phyloP scores from a whole-genome alignment of 1,140 invertebrate species.

The Cydia amplana region DNA sequence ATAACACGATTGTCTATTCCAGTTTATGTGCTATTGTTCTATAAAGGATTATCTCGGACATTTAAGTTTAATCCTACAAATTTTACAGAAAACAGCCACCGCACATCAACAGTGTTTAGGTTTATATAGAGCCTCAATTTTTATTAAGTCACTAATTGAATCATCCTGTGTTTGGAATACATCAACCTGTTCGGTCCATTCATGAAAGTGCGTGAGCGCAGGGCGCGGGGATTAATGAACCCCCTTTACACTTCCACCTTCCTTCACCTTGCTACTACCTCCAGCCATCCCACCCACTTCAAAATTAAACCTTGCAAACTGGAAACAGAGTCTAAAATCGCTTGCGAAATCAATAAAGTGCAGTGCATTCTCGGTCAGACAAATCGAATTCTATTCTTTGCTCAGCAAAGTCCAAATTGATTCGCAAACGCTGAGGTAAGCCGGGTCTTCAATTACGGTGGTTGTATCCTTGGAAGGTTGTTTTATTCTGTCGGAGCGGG shows the following conservation, averaged over 20 bases:
- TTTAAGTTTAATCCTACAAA: background rate
- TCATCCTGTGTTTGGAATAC: constrained; percentile 66
- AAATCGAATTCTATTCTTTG: constrained; percentile 45
- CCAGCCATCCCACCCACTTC: constrained; percentile 24
- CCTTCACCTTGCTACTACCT: constrained; percentile 59
- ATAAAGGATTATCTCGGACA: too few species aligned
- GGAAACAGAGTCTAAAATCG: constrained; percentile 40
- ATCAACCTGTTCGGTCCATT: constrained; percentile 79
- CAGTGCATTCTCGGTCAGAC: constrained; percentile 29
- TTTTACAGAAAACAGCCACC: too few species aligned
- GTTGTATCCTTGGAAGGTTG: constrained; percentile 78
- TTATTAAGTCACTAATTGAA: background rate
- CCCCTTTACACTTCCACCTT: constrained; percentile 60
- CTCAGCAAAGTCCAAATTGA: constrained; percentile 45
- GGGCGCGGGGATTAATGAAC: constrained; percentile 78
- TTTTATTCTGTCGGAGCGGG: constrained; percentile 65
- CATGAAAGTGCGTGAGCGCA: constrained; percentile 79
- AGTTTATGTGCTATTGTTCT: background rate
- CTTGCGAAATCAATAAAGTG: constrained; percentile 34
- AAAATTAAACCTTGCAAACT: constrained; percentile 45
- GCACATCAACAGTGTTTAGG: background rate
- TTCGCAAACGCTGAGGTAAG: constrained; percentile 40
- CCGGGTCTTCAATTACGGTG: constrained; percentile 71
- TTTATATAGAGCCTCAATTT: background rate
- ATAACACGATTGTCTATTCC: constrained; percentile 2